Conservation (phyloP, 2,797 vertebrate genomes). For the Dallia pectoralis region DNA sequence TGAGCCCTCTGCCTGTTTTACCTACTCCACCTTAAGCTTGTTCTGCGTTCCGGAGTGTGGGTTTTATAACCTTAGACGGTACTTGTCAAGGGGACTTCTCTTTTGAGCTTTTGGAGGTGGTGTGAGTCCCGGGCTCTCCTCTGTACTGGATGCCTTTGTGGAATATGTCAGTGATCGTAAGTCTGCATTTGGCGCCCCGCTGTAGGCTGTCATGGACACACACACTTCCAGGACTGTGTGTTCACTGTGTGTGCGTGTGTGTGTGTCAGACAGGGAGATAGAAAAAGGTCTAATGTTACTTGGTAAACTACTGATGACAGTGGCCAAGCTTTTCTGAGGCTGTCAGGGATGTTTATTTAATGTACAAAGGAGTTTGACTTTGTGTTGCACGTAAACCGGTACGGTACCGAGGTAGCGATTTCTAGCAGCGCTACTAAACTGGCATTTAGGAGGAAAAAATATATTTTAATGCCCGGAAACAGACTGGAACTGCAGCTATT, state of each 20-base stretch:
- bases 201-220: slow-evolving; percentile 22
- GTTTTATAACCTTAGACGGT: slow-evolving; percentile 67
- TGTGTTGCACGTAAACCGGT: no score
- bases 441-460: no score
- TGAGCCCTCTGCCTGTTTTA: slow-evolving; percentile 29
- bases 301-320: slow-evolving; percentile 42
- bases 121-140: slow-evolving; percentile 60
- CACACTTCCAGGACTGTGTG: background rate
- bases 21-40: slow-evolving; percentile 63
- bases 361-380: slow-evolving; percentile 53
- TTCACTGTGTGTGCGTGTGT: background rate
- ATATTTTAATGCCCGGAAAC: no score
- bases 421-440: no score
- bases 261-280: background rate
- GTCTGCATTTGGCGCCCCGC: slow-evolving; percentile 18
- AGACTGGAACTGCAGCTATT: no score
- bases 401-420: no score
- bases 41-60: slow-evolving; percentile 56
- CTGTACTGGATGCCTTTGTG: slow-evolving; percentile 51
- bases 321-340: slow-evolving; percentile 45
- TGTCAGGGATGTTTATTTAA: slow-evolving; percentile 63
- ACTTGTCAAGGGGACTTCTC: slow-evolving; percentile 65
- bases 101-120: slow-evolving; percentile 59
- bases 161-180: slow-evolving; percentile 44
- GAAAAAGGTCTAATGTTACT: slow-evolving; percentile 9